Conservation (phyloP, 2,888 invertebrate genomes). For the Hofmannophila pseudospretella region DNA sequence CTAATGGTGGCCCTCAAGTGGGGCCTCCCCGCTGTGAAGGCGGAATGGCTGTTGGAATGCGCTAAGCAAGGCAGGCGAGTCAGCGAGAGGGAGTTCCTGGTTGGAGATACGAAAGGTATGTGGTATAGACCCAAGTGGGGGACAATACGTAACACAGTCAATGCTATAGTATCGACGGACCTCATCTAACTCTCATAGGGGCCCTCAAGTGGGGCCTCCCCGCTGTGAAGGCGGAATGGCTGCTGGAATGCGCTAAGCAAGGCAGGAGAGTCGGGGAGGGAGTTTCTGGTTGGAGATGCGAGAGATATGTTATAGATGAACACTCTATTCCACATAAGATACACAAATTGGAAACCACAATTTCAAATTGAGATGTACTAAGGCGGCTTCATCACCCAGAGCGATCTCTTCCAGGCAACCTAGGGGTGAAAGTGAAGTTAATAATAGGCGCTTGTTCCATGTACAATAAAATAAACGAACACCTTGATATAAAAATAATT, state of each 20-base stretch:
- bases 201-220: constrained; percentile 92
- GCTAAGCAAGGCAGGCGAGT: constrained; percentile 74
- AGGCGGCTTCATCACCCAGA: no score
- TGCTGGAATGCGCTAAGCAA: constrained; percentile 81
- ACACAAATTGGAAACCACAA: no score
- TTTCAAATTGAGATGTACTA: no score
- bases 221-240: constrained; percentile 87
- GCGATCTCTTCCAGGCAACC: no score
- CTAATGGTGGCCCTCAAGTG: constrained; percentile 88
- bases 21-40: constrained; percentile 88
- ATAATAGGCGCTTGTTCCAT: no score
- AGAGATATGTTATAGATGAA: constrained; percentile 53
- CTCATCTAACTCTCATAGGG: constrained; percentile 86
- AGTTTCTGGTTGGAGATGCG: constrained; percentile 79
- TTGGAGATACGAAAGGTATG: constrained; percentile 76
- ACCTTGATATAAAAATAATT: no score
- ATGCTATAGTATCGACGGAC: constrained; percentile 85
- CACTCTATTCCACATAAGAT: no score
- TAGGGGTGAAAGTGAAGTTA: no score
- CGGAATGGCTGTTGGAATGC: constrained; percentile 87
- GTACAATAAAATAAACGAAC: no score
- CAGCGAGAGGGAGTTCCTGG: constrained; percentile 74
- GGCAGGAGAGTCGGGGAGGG: constrained; percentile 72
- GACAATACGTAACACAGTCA: constrained; percentile 58
- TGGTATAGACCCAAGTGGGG: no score